Base-by-base conservation (phyloP, 2,797 vertebrate genomes). In the Meriones psammophilus region DNA sequence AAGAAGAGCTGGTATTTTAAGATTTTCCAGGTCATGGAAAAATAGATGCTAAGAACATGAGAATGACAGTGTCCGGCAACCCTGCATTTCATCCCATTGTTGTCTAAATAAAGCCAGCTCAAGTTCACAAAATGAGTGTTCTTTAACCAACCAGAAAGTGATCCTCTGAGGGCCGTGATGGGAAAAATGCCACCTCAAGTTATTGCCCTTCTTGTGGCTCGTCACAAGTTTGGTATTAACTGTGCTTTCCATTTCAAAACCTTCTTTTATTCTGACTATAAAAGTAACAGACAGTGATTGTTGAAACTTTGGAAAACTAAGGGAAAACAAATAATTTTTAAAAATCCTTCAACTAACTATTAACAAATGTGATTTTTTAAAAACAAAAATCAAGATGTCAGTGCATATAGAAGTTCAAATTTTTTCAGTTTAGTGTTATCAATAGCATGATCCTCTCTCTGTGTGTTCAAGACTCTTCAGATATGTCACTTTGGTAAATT, bases 21-120 rank as follows among this genome's bases (percentile, higher is more conserved):
- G 86, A 94, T 96, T 94, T 81, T 95, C 71, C 91, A 89, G 58
- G 92, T 96, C 91, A 96, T 88, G 94, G 96, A 97, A 98, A 97
- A 97, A 96, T 66, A 94, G 69, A 94, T 22, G n/a, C 91, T 71
- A 93, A 96, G 54, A 95, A 88, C 94, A 91, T 9, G 46, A 96
- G 94, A 96, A 95, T 80, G 96, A 73, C 56, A 78, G 86, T 46
- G 73, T 95, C 85, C 56, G 76, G 22, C 33, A n/a, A 33, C 26
- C 78, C 0, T 2, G 88, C 74, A 30, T 86, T 89, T 84, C 85
- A 62, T 89, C 81, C 64, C 74, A 96, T 94, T 95, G 90, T 97
- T 97, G 88, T 94, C 88, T 94, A 95, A 96, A 95, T 93, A 97
- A 96, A 97, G 95, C 80, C 66, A 79, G 96, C 39, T 85, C 68